These are phyloP conservation scores for Alaudala cheleensis DNA, from an alignment of 2,113 vertebrate species.

Conservation along the genomic window DNA sequence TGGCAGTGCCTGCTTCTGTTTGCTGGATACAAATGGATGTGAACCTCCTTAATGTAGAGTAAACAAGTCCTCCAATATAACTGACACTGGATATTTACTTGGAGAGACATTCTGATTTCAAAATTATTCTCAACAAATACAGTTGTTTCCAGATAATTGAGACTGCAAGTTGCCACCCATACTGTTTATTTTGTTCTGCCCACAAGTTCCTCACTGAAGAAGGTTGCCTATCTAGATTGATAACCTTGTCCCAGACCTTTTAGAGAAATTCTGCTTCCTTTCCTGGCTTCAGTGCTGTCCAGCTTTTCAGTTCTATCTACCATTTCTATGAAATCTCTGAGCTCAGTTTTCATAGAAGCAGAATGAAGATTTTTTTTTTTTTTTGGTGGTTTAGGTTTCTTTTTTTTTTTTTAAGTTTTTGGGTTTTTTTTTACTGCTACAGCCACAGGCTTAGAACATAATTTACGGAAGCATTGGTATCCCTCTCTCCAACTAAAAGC, in stretches of 20 bases:
- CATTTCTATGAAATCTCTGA: neutral
- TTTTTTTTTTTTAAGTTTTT: neutral
- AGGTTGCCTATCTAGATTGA: neutral
- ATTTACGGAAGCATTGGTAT: neutral
- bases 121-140: neutral
- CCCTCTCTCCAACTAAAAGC: neutral
- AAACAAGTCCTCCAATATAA: neutral
- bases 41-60: neutral
- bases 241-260: neutral
- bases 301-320: neutral
- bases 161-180: neutral
- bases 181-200: neutral
- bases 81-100: neutral
- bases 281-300: neutral
- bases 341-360: neutral
- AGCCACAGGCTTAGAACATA: neutral
- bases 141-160: neutral
- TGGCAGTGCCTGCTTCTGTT: neutral
- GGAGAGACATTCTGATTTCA: neutral
- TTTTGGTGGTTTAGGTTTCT: neutral
- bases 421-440: neutral
- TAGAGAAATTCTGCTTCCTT: neutral
- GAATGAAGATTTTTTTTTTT: neutral
- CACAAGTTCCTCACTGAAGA: neutral
- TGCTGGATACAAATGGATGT: neutral